Evolutionary conservation across 35 echinoderm and acorn worm species (phyloP), one percentile per base, ranked within the genome.

Genomic region (Stichopus chloronotus): DNA sequence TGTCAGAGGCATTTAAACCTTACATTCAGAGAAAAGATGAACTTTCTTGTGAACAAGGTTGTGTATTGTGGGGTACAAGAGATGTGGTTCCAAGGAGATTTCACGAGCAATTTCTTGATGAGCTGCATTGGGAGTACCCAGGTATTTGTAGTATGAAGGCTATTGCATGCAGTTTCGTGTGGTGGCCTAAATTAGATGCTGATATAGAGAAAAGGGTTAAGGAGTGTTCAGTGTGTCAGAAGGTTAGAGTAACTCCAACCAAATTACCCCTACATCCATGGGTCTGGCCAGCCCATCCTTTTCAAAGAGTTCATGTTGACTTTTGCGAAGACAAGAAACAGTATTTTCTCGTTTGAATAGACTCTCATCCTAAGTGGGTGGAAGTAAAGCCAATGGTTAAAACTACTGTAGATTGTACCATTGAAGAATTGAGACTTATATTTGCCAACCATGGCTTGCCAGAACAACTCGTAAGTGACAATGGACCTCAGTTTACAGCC

Each of bases 111-210:
- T 88, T 92, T 30, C 79, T 92, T 9, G 58, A 0, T 25, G 78
- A 83, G 9, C 79, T 92, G 21, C 78, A 92, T 54, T 25, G 71
- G 52, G 60, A 92, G n/a, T n/a, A n/a, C n/a, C n/a, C n/a, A n/a
- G n/a, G n/a, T n/a, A n/a, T n/a, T n/a, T n/a, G n/a, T n/a, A 69
- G 53, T 5, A 91, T 94, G 93, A 94, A 94, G 78, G 65, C 93
- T 1, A 72, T 90, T 30, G 86, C 93, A 52, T 21, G 69, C 21
- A 78, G 88, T 72, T 56, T 83, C 54, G 69, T 92, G 43, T 92
- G 94, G 94, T 95, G 94, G 91, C 59, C 91, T 17, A 92, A 83
- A 76, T n/a, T 92, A 25, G 76, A 92, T 92, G n/a, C 57, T 6
- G 76, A 92, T 59, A 92, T 81, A 56, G 56, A 92, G 61, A 74